Conservation (phyloP, 2,797 vertebrate species). For the Enteromius anoplus region DNA sequence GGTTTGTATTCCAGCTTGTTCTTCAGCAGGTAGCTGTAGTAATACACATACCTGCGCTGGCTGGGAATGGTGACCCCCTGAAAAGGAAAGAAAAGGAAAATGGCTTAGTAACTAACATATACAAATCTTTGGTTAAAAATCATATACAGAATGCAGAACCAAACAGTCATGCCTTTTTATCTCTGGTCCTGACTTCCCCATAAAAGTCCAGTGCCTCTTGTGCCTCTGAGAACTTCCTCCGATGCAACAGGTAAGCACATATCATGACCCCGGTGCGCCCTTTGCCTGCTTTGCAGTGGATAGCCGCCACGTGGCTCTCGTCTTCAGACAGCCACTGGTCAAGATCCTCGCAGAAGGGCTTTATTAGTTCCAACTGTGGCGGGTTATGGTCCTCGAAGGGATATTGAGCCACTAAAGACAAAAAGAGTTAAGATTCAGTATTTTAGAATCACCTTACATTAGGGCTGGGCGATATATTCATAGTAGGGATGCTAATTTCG, state of each 20-base stretch:
- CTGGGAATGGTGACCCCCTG: conserved; percentile 99
- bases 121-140: too few relatives aligned
- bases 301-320: conserved; percentile 98
- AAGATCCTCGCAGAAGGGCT: conserved; percentile 99
- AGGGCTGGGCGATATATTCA: too few relatives aligned
- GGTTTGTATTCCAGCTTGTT: conserved; percentile 98
- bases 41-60: conserved; percentile 97
- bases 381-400: conserved; percentile 99
- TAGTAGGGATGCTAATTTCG: too few relatives aligned
- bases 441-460: neutral
- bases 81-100: neutral
- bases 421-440: neutral
- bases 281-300: conserved; percentile 99
- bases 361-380: conserved; percentile 98
- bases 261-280: conserved; percentile 99
- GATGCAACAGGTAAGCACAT: conserved; percentile 98
- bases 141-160: neutral
- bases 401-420: conserved; percentile 94
- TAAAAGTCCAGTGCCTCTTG: conserved; percentile 99
- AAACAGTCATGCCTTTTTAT: conserved; percentile 88
- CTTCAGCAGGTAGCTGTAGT: conserved; percentile 99
- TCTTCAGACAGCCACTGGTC: conserved; percentile 99
- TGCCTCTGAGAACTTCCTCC: conserved; percentile 92
- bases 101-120: too few relatives aligned
- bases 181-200: conserved; percentile 98